These are phyloP conservation scores for Sitodiplosis mosellana DNA, from an alignment of 1,140 invertebrate genomes.

Conservation along the genomic window DNA sequence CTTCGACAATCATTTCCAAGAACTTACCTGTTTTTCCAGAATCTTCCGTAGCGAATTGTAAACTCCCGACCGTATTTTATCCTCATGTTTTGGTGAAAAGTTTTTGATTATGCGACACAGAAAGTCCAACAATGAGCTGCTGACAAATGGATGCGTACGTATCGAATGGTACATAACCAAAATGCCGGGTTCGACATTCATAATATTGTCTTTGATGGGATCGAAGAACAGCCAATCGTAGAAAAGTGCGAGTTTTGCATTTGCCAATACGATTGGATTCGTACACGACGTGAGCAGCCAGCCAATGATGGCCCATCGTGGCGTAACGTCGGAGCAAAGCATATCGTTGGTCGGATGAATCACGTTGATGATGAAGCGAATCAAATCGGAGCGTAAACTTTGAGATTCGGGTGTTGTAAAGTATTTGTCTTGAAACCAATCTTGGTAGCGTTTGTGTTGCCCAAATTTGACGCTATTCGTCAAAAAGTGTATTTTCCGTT, in stretches of 20 bases:
- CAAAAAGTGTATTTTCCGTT: slow-evolving; percentile 83
- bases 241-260: slow-evolving; percentile 89
- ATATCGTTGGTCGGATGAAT: slow-evolving; percentile 97
- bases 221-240: slow-evolving; percentile 98
- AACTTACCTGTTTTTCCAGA: slow-evolving; percentile 71
- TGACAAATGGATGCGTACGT: slow-evolving; percentile 86
- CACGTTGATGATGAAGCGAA: slow-evolving; percentile 91
- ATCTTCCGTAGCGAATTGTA: slow-evolving; percentile 84
- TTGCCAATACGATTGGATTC: slow-evolving; percentile 79
- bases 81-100: slow-evolving; percentile 68
- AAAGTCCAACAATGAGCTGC: slow-evolving; percentile 87
- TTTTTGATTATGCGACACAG: slow-evolving; percentile 89
- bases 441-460: slow-evolving; percentile 94
- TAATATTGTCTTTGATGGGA: slow-evolving; percentile 90
- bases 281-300: slow-evolving; percentile 95
- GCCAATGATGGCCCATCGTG: slow-evolving; percentile 94
- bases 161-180: slow-evolving; percentile 96
- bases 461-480: slow-evolving; percentile 88
- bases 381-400: slow-evolving; percentile 84
- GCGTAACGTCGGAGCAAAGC: slow-evolving; percentile 93
- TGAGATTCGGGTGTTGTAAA: slow-evolving; percentile 93
- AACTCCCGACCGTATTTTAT: slow-evolving; percentile 76
- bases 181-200: slow-evolving; percentile 98
- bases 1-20: background rate
- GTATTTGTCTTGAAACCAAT: slow-evolving; percentile 97